phyloP scores from a whole-genome alignment of 2,113 vertebrate genomes.

The Periophthalmus modestus region DNA sequence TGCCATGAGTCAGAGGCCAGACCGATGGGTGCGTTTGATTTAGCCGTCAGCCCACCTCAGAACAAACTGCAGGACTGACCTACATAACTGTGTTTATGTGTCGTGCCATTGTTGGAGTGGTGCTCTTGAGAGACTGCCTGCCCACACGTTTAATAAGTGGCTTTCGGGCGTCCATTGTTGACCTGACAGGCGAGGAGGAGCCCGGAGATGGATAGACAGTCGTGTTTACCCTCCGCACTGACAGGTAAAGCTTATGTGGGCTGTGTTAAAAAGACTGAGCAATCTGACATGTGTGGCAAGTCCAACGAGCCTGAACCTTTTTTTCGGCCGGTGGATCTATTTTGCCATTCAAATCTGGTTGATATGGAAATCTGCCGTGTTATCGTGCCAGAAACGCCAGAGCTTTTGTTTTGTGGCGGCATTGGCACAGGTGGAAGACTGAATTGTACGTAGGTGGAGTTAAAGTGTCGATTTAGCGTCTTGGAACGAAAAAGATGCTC shows the following conservation, averaged over 20 bases:
- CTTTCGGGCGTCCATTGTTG: conserved; percentile 40
- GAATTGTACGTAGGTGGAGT: neutral
- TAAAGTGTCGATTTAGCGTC: neutral
- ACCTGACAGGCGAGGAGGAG: conserved; percentile 49
- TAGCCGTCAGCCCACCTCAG: conserved; percentile 55
- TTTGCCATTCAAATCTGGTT: conserved; percentile 12
- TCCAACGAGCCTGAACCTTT: conserved; percentile 4
- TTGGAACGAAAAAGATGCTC: neutral
- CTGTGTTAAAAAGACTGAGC: conserved; percentile 18
- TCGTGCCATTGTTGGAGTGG: conserved; percentile 38
- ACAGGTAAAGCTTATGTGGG: conserved; percentile 38
- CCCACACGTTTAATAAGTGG: conserved; percentile 51
- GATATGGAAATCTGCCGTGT: neutral
- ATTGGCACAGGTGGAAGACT: neutral
- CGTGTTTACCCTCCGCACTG: conserved; percentile 29
- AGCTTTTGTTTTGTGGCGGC: neutral
- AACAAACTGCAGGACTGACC: conserved; percentile 71
- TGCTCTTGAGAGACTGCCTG: conserved; percentile 59
- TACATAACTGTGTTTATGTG: conserved; percentile 63
- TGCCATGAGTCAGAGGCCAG: conserved; percentile 64
- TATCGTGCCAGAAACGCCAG: neutral
- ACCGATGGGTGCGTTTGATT: conserved; percentile 65
- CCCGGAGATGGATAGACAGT: conserved; percentile 13
- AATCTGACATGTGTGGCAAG: conserved; percentile 19
- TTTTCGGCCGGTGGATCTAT: conserved; percentile 2